These are phyloP conservation scores for Sarcophaga subvicina DNA, from an alignment of 2,888 invertebrate species.

Conservation along the genomic window DNA sequence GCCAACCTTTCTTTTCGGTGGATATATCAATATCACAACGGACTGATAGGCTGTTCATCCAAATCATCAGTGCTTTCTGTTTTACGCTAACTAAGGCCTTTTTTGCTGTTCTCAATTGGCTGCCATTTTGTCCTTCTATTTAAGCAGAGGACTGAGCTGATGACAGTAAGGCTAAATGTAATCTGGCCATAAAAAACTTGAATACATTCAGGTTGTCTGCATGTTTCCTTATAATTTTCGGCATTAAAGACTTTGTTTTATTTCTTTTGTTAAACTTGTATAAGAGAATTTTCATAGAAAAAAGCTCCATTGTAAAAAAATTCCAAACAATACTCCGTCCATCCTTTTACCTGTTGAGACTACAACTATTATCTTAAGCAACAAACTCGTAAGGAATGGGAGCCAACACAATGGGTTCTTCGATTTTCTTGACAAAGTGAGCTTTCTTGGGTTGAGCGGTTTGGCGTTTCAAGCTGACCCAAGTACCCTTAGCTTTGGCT, in stretches of 20 bases:
- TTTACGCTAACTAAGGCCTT: too few species aligned
- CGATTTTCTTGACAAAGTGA: slow-evolving; percentile 92
- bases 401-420: slow-evolving; percentile 90
- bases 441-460: slow-evolving; percentile 92
- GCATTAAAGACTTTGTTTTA: background rate
- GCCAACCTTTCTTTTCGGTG: too few species aligned
- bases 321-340: slow-evolving; percentile 22
- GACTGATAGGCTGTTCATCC: too few species aligned
- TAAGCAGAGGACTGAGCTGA: too few species aligned
- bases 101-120: too few species aligned
- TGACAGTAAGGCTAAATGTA: too few species aligned
- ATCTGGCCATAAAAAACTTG: too few species aligned
- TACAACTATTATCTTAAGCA: slow-evolving; percentile 86
- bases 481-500: slow-evolving; percentile 90
- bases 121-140: too few species aligned
- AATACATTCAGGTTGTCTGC: too few species aligned
- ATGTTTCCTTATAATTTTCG: too few species aligned
- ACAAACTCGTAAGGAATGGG: slow-evolving; percentile 99
- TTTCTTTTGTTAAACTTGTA: slow-evolving; percentile 26
- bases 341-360: slow-evolving; percentile 1
- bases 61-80: too few species aligned
- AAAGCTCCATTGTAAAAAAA: slow-evolving; percentile 53
- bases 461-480: slow-evolving; percentile 90
- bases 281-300: slow-evolving; percentile 57
- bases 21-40: too few species aligned